Percentiles rank a stretch among this genome's conserved stretches.
Conservation (phyloP, 2,113 vertebrate genomes). For the Muntiacus reevesi region DNA sequence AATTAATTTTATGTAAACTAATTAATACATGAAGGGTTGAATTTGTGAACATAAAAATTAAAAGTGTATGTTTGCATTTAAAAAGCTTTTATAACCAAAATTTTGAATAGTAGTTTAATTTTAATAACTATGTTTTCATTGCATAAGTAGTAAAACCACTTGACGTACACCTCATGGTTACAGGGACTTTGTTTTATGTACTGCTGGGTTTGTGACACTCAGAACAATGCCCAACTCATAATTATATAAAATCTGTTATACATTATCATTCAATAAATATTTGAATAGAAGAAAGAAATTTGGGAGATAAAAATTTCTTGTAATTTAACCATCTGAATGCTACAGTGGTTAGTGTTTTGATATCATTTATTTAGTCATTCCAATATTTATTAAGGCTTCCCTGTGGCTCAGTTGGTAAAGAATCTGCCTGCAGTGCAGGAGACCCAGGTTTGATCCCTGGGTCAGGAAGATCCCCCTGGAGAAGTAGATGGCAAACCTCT, state of each 20-base stretch:
- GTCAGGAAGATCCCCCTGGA: background rate
- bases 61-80: background rate
- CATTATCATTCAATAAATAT: background rate
- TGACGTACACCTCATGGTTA: background rate
- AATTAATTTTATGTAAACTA: background rate
- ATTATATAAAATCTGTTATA: background rate
- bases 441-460: background rate
- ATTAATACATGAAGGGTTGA: background rate
- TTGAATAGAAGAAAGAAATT: background rate
- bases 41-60: background rate
- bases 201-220: background rate
- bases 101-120: background rate
- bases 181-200: background rate
- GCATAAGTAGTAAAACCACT: background rate
- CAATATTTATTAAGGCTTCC: background rate
- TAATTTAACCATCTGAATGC: background rate
- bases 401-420: background rate
- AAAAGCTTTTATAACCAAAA: background rate
- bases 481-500: background rate
- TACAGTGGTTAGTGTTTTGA: background rate
- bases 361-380: background rate
- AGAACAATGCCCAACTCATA: background rate
- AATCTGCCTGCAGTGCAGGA: background rate
- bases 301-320: background rate
- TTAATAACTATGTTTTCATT: background rate